A percentile compares a stretch with the other conserved stretches of the same genome.
Evolutionary conservation across 2,113 vertebrate species (phyloP).

Genomic region (Mohoua ochrocephala): DNA sequence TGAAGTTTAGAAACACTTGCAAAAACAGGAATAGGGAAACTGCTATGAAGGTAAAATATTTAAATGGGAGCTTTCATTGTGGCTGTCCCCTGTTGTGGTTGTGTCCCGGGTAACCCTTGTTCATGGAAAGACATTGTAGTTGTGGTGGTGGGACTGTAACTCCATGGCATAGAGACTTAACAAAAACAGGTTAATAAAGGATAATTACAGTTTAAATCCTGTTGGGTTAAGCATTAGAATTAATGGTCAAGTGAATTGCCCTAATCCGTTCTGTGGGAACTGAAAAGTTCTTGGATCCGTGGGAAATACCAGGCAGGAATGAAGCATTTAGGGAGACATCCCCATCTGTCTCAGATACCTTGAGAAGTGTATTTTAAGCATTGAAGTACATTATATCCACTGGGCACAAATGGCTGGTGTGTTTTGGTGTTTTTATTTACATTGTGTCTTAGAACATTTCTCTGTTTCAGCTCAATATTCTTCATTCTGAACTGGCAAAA

Average conservation of each 20-base stretch:
- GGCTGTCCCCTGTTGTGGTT: not conserved
- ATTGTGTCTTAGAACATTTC: not conserved
- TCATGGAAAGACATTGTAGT: not conserved
- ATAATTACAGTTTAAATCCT: not conserved
- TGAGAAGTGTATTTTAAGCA: not conserved
- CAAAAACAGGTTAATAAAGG: not conserved
- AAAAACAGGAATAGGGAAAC: not conserved
- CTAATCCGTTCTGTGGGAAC: not conserved
- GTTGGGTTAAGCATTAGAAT: not conserved
- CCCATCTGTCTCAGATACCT: not conserved
- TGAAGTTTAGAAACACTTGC: not conserved
- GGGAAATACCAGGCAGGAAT: not conserved
- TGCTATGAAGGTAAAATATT: not conserved
- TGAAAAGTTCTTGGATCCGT: not conserved
- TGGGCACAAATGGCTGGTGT: not conserved
- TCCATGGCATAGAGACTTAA: not conserved
- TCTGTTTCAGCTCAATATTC: slow-evolving; percentile 84
- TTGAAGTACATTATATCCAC: not conserved
- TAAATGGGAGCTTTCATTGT: not conserved
- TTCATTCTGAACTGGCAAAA: slow-evolving; percentile 88
- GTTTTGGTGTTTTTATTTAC: not conserved
- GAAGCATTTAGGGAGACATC: not conserved
- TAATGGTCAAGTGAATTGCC: not conserved
- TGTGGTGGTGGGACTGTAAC: not conserved
- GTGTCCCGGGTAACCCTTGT: not conserved